Evolutionary conservation across 2,113 vertebrate genomes (phyloP).

Genomic region (Pionites leucogaster): DNA sequence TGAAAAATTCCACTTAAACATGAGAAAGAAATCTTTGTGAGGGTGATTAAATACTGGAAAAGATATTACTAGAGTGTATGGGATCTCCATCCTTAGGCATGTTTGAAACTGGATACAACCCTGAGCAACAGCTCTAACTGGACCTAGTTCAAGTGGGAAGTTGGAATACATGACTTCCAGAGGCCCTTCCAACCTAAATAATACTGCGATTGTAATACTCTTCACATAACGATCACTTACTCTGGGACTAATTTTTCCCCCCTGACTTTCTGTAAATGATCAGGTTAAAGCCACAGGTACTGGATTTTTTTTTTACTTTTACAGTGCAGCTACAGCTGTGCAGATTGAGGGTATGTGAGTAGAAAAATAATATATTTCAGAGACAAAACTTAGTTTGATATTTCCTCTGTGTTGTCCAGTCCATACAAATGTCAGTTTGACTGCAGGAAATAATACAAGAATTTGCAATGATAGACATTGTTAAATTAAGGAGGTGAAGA

Average conservation of each 20-base stretch:
- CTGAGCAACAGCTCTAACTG: background rate
- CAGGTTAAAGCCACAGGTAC: background rate
- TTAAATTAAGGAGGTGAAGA: background rate
- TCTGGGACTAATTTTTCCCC: background rate
- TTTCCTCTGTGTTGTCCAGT: background rate
- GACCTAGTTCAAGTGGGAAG: fast-evolving
- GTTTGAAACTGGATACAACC: background rate
- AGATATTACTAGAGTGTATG: background rate
- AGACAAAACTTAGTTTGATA: background rate
- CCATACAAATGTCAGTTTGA: background rate
- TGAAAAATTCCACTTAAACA: background rate
- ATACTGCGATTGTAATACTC: background rate
- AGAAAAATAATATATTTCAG: background rate
- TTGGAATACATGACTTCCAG: background rate
- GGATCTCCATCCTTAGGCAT: background rate
- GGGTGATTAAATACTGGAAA: background rate
- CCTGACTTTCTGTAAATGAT: background rate
- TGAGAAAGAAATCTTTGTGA: background rate
- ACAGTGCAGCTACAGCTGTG: background rate
- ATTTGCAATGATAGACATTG: background rate
- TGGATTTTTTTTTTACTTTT: background rate
- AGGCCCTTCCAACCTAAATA: background rate
- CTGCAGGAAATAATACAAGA: background rate
- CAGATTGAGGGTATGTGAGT: background rate
- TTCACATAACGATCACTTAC: background rate